Conservation (phyloP, 2,888 invertebrate species). For the Caenorhabditis angaria region DNA sequence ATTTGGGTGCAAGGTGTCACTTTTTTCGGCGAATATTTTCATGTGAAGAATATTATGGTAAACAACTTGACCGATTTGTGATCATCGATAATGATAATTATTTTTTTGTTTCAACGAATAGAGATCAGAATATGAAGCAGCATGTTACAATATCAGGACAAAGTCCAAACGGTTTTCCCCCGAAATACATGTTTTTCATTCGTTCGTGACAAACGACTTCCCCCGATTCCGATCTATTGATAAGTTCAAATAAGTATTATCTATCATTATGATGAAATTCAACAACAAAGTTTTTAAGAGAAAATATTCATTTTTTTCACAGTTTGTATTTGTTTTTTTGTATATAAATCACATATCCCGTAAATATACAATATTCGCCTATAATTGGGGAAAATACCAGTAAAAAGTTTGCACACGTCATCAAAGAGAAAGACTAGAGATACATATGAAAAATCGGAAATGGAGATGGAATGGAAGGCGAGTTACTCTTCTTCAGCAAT, state of each 20-base stretch:
- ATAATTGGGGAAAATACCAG: background rate
- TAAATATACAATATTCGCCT: background rate
- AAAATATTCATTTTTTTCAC: background rate
- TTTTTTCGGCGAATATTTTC: too few relatives aligned
- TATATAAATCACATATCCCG: background rate
- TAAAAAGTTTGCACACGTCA: background rate
- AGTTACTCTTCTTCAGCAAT: conserved; percentile 63
- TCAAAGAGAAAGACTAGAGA: background rate
- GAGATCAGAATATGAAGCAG: too few relatives aligned
- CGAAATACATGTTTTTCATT: too few relatives aligned
- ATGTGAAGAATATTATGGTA: too few relatives aligned
- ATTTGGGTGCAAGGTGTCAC: too few relatives aligned
- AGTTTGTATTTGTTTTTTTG: background rate
- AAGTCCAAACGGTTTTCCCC: background rate
- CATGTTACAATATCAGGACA: background rate
- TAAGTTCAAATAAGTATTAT: too few relatives aligned
- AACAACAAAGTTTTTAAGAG: background rate
- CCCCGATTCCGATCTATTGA: too few relatives aligned
- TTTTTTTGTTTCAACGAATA: too few relatives aligned
- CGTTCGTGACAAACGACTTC: too few relatives aligned
- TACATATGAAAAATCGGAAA: background rate
- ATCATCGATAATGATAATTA: too few relatives aligned
- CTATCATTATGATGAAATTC: too few relatives aligned
- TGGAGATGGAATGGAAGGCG: background rate
- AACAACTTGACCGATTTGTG: too few relatives aligned